These are phyloP conservation scores for Gadopsis marmoratus DNA, from an alignment of 2,797 vertebrate genomes.

Conservation along the genomic window DNA sequence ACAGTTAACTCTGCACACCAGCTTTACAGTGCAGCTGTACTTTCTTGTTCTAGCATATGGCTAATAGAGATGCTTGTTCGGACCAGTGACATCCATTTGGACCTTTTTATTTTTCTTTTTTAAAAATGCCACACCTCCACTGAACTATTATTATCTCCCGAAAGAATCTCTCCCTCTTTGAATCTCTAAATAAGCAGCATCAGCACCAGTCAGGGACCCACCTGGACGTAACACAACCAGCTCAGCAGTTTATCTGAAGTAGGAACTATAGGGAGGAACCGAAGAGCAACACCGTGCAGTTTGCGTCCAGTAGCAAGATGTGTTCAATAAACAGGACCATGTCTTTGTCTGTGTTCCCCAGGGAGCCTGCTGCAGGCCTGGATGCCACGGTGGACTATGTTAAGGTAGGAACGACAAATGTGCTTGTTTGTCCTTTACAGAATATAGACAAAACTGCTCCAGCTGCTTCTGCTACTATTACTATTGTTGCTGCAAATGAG, in stretches of 20 bases:
- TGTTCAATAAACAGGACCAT: slow-evolving; percentile 80
- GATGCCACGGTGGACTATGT: slow-evolving; percentile 79
- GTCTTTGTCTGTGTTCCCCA: slow-evolving; percentile 82
- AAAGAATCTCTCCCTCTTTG: neutral
- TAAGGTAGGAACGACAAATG: slow-evolving; percentile 69
- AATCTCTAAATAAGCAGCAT: slow-evolving; percentile 29
- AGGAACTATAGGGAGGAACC: slow-evolving; percentile 8
- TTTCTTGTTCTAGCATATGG: neutral
- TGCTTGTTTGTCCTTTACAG: neutral
- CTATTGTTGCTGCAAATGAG: neutral
- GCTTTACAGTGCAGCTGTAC: neutral
- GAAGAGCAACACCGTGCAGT: neutral
- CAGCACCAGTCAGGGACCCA: slow-evolving; percentile 31
- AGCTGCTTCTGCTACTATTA: neutral
- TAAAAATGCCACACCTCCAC: slow-evolving; percentile 10
- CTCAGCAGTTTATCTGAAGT: slow-evolving; percentile 22
- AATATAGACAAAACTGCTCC: neutral
- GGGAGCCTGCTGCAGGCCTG: slow-evolving; percentile 71
- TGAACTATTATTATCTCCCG: neutral
- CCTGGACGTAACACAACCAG: slow-evolving; percentile 15
- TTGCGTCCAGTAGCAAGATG: slow-evolving; percentile 57
- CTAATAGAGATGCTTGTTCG: slow-evolving; percentile 27
- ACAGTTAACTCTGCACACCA: neutral
- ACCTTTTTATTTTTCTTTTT: neutral
- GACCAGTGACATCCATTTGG: slow-evolving; percentile 26